A percentile compares a stretch with the other conserved stretches of the same genome.
Evolutionary conservation across 2,797 vertebrate species (phyloP).

Genomic region (Helicolenus hilgendorfi): DNA sequence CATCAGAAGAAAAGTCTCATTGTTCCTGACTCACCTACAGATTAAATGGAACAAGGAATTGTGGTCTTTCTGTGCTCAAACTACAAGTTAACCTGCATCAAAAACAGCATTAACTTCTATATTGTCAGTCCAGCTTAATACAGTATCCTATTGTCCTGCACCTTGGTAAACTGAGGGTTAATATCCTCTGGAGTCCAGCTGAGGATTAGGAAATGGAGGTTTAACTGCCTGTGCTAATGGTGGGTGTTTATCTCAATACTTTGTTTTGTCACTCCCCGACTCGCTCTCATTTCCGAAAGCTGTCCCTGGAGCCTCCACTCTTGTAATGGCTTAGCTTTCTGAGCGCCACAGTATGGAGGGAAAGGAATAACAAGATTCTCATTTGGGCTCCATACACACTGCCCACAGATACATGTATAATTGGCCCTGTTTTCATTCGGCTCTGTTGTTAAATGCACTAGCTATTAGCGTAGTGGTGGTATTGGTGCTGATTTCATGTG

Average conservation of each 20-base stretch:
- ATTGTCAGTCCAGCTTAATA: conserved; percentile 35
- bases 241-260: conserved; percentile 93
- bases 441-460: conserved; percentile 83
- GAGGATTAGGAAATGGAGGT: conserved; percentile 92
- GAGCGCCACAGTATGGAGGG: conserved; percentile 83
- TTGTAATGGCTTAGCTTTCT: conserved; percentile 89
- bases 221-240: conserved; percentile 92
- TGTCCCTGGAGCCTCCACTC: conserved; percentile 91
- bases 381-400: conserved; percentile 87
- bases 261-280: conserved; percentile 92
- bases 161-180: conserved; percentile 85
- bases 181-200: conserved; percentile 90
- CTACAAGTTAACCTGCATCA: not conserved
- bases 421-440: conserved; percentile 82
- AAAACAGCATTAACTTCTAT: not conserved
- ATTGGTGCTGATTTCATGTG: conserved; percentile 81
- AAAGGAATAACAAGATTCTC: conserved; percentile 91
- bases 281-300: conserved; percentile 92
- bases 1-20: not conserved
- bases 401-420: conserved; percentile 88
- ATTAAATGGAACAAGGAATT: not conserved
- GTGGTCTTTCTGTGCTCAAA: not conserved
- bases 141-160: conserved; percentile 73
- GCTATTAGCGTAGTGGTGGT: conserved; percentile 77
- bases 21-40: not conserved